These are phyloP conservation scores for Agriopis aurantiaria DNA, from an alignment of 2,888 invertebrate genomes.

Conservation along the genomic window DNA sequence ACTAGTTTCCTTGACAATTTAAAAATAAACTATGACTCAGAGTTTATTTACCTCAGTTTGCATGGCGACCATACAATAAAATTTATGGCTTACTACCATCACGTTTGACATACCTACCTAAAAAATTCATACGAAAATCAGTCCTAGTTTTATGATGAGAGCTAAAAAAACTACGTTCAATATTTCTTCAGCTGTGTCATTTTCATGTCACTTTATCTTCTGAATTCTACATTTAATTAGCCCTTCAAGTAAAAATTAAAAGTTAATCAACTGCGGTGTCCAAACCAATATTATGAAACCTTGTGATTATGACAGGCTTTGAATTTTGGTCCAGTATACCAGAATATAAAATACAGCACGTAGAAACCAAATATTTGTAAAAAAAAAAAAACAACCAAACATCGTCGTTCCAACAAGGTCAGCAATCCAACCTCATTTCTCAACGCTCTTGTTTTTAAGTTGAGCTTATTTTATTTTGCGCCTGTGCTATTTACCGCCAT, in stretches of 20 bases:
- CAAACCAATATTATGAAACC: too few relatives aligned
- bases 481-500: constrained; percentile 31
- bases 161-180: too few relatives aligned
- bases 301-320: too few relatives aligned
- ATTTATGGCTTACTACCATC: neutral
- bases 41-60: constrained; percentile 37
- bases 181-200: too few relatives aligned
- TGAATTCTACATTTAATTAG: neutral
- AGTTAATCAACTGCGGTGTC: too few relatives aligned
- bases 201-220: neutral
- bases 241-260: too few relatives aligned
- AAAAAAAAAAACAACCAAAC: too few relatives aligned
- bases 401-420: too few relatives aligned
- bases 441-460: neutral
- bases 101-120: neutral
- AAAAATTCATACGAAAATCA: neutral
- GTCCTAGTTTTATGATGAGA: too few relatives aligned
- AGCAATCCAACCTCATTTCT: neutral
- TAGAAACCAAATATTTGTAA: too few relatives aligned
- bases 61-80: constrained; percentile 6
- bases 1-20: constrained; percentile 27
- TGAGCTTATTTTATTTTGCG: neutral
- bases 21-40: constrained; percentile 27
- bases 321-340: too few relatives aligned
- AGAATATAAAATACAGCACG: too few relatives aligned